Evolutionary conservation across 2,113 vertebrate genomes (phyloP).

Genomic region (Pycnonotus jocosus): DNA sequence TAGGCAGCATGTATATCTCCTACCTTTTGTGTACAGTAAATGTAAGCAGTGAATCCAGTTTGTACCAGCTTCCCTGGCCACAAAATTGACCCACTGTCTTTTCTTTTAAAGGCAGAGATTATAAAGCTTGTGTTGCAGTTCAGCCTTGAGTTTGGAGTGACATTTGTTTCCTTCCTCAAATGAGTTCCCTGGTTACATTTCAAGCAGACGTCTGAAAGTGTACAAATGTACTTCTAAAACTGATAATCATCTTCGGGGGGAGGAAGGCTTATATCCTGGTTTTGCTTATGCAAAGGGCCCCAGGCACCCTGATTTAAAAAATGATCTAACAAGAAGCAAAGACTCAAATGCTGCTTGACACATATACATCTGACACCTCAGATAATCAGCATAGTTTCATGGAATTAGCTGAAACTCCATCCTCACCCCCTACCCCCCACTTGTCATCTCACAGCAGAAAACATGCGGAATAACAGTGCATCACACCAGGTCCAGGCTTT

Average conservation of each 20-base stretch:
- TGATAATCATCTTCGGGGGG: slow-evolving; percentile 30
- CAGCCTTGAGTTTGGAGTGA: slow-evolving; percentile 24
- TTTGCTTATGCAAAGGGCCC: slow-evolving; percentile 39
- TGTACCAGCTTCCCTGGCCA: neutral
- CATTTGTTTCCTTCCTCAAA: slow-evolving; percentile 36
- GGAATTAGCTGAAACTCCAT: slow-evolving; percentile 59
- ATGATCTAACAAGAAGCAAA: slow-evolving; percentile 49
- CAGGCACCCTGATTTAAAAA: slow-evolving; percentile 55
- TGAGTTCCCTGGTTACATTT: slow-evolving; percentile 40
- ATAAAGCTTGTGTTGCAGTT: neutral
- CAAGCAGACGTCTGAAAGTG: slow-evolving; percentile 41
- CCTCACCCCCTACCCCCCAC: neutral
- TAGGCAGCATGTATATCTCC: neutral
- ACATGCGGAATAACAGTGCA: neutral
- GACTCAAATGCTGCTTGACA: slow-evolving; percentile 46
- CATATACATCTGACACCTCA: slow-evolving; percentile 48
- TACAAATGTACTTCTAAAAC: slow-evolving; percentile 43
- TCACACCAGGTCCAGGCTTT: neutral
- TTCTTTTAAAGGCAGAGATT: neutral
- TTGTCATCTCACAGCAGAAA: slow-evolving; percentile 46
- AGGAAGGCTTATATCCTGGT: slow-evolving; percentile 50
- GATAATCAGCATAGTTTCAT: slow-evolving; percentile 51
- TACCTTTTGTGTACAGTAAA: neutral
- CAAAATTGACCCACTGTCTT: slow-evolving; percentile 15
- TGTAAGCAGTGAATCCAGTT: neutral